Evolutionary conservation across 1,140 invertebrate genomes (phyloP).

Genomic region (Anastrepha ludens): DNA sequence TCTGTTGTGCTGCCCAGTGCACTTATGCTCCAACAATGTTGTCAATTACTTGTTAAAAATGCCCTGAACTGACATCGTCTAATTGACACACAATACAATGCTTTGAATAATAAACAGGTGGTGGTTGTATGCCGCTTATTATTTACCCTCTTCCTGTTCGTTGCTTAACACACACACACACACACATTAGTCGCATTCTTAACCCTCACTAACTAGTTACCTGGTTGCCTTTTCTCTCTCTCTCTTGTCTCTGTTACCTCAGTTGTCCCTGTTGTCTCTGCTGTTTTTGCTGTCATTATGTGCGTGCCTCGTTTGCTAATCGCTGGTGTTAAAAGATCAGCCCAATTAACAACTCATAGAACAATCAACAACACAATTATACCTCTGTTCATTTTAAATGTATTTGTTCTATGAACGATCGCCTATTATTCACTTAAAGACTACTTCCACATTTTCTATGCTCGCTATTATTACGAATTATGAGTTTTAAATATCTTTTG

Average conservation of each 20-base stretch:
- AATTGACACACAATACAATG: constrained; percentile 42
- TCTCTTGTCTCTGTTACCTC: too few relatives aligned
- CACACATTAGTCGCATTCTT: too few relatives aligned
- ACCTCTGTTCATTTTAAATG: background rate
- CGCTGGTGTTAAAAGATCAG: constrained; percentile 44
- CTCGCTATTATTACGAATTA: constrained; percentile 3
- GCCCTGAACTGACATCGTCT: constrained; percentile 18
- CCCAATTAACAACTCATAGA: constrained; percentile 41
- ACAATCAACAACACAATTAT: constrained; percentile 1
- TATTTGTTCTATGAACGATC: background rate
- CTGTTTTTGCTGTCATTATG: background rate
- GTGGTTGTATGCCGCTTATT: background rate
- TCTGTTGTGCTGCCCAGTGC: background rate
- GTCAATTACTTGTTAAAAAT: constrained; percentile 34
- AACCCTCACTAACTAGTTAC: too few relatives aligned
- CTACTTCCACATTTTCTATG: background rate
- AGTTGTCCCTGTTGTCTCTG: background rate
- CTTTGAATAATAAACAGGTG: constrained; percentile 50
- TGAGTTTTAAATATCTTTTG: background rate
- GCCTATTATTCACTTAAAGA: background rate
- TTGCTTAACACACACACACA: background rate
- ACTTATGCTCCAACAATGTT: constrained; percentile 36
- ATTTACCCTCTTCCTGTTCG: background rate
- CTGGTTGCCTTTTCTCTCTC: too few relatives aligned
- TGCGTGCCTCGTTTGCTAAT: constrained; percentile 34